Evolutionary conservation across 2,113 vertebrate genomes (phyloP).

Genomic region (Lates calcarifer): DNA sequence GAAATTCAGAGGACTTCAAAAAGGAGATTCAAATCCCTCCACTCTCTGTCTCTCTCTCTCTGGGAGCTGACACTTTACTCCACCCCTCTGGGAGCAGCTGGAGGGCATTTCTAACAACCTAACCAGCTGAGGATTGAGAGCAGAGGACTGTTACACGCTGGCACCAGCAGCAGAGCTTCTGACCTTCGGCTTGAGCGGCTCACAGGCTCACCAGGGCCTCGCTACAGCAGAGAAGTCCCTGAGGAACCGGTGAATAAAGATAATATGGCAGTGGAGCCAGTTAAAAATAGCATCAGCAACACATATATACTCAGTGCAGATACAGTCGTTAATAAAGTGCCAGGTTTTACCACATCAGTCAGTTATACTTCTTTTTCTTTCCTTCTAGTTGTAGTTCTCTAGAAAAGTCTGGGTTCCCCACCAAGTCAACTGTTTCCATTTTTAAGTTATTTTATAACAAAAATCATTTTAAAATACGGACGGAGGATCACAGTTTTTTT

Average conservation of each 20-base stretch:
- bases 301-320: neutral
- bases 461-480: no score
- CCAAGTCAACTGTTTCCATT: no score
- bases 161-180: constrained; percentile 36
- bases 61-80: constrained; percentile 52
- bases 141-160: constrained; percentile 25
- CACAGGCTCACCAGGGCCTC: constrained; percentile 1
- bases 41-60: no score
- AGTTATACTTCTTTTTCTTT: neutral
- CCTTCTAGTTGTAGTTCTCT: no score
- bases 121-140: constrained; percentile 52
- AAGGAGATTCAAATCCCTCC: constrained; percentile 2
- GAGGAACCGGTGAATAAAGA: constrained; percentile 17
- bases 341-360: neutral
- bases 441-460: no score
- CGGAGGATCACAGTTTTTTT: no score
- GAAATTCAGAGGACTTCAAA: no score
- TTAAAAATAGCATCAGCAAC: constrained; percentile 32
- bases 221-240: neutral
- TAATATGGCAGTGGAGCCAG: neutral
- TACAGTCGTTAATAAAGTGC: neutral
- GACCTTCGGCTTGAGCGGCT: constrained; percentile 32
- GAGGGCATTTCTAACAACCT: constrained; percentile 65
- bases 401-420: no score
- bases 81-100: constrained; percentile 64